Percentiles rank a stretch among this genome's conserved stretches.
Conservation (phyloP, 2,888 invertebrate genomes). For the Lithodes maja region DNA sequence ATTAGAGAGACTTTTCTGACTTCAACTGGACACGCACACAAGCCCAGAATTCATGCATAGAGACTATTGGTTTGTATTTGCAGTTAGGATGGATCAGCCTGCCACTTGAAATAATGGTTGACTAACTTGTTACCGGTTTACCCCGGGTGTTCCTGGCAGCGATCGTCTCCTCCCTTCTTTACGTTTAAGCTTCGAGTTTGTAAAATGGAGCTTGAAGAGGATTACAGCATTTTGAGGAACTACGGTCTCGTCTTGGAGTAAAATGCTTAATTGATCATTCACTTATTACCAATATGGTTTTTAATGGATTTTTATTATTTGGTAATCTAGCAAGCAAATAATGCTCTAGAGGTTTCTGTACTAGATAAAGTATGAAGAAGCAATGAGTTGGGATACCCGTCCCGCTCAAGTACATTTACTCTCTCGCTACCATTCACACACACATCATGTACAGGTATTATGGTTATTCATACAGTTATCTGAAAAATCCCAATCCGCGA, state of each 20-base stretch:
- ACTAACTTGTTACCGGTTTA: neutral
- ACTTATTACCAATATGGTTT: slow-evolving; percentile 61
- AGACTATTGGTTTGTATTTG: neutral
- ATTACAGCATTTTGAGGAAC: slow-evolving; percentile 68
- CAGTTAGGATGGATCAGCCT: neutral
- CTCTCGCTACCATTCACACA: neutral
- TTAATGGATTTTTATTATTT: slow-evolving; percentile 40
- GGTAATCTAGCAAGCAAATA: slow-evolving; percentile 69
- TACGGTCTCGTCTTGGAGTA: slow-evolving; percentile 56
- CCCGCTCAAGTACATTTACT: slow-evolving; percentile 26
- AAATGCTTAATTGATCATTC: slow-evolving; percentile 65
- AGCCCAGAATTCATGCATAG: too few species aligned
- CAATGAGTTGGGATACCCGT: slow-evolving; percentile 60
- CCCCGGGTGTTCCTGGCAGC: slow-evolving; percentile 6
- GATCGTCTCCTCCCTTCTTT: neutral
- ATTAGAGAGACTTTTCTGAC: too few species aligned
- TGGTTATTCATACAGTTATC: neutral
- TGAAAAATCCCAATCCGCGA: slow-evolving; percentile 39
- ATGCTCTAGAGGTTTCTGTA: slow-evolving; percentile 67
- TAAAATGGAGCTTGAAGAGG: slow-evolving; percentile 51
- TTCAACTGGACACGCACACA: too few species aligned
- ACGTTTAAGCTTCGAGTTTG: slow-evolving; percentile 17
- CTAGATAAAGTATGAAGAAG: slow-evolving; percentile 68
- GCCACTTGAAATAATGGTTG: neutral
- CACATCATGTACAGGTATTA: neutral